Conservation (phyloP, 1,140 invertebrate genomes). For the Monomorium pharaonis region DNA sequence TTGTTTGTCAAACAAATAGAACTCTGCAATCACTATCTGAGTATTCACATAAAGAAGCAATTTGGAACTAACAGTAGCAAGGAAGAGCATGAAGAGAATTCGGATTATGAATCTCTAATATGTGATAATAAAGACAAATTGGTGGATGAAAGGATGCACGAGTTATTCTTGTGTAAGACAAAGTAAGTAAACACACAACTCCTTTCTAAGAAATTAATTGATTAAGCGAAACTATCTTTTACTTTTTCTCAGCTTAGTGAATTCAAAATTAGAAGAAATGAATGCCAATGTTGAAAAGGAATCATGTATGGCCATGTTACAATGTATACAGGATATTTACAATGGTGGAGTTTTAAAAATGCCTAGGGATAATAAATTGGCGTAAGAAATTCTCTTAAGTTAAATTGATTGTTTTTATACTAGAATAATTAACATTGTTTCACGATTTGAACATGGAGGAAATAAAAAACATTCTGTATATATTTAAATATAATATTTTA, state of each 20-base stretch:
- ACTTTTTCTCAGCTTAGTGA: conserved; percentile 61
- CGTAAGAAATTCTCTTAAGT: conserved; percentile 66
- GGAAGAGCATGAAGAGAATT: conserved; percentile 59
- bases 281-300: conserved; percentile 69
- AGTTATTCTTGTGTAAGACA: conserved; percentile 72
- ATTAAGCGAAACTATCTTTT: conserved; percentile 38
- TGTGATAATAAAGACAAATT: conserved; percentile 68
- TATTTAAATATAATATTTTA: conserved; percentile 17
- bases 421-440: neutral
- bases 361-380: conserved; percentile 65
- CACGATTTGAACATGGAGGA: neutral
- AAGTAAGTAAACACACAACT: conserved; percentile 70
- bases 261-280: conserved; percentile 76
- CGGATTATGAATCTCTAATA: conserved; percentile 64
- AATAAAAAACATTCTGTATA: neutral
- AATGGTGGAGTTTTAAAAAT: conserved; percentile 75
- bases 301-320: conserved; percentile 61
- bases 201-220: neutral
- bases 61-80: conserved; percentile 63
- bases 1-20: conserved; percentile 80
- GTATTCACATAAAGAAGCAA: conserved; percentile 76
- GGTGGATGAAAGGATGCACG: conserved; percentile 71
- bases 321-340: conserved; percentile 72
- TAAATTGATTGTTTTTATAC: conserved; percentile 29
- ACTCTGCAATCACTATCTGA: conserved; percentile 78